These are phyloP conservation scores for Otolemur garnettii DNA, from an alignment of 2,113 vertebrate species.

Conservation along the genomic window DNA sequence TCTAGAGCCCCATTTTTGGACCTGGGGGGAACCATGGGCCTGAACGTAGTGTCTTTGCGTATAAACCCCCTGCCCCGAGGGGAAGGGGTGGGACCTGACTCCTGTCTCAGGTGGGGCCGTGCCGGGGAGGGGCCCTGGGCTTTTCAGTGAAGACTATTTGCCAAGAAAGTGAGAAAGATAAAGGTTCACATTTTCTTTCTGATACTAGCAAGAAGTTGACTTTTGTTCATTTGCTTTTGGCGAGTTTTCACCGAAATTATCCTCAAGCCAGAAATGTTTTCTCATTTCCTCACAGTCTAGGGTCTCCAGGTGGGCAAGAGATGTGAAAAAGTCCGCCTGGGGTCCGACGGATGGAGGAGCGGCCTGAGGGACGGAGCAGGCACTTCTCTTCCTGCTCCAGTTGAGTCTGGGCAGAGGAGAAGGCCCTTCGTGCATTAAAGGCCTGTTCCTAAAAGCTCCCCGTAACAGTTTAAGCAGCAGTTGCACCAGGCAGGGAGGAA, in stretches of 20 bases:
- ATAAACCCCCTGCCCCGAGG: not conserved
- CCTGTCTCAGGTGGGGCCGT: not conserved
- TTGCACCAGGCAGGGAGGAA: not conserved
- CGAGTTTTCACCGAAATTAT: not conserved
- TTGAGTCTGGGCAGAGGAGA: not conserved
- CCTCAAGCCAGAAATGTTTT: not conserved
- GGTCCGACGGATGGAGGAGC: not conserved
- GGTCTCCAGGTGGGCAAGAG: not conserved
- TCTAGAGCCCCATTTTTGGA: not conserved
- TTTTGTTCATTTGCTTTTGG: conserved; percentile 11
- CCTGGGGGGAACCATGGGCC: accelerated
- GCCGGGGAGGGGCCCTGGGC: not conserved
- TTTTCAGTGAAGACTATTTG: not conserved
- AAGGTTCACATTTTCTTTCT: not conserved
- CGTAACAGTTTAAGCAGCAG: not conserved
- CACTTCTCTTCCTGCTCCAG: not conserved
- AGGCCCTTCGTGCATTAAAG: not conserved
- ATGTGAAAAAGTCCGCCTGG: not conserved
- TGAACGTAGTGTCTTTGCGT: accelerated
- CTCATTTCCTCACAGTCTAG: not conserved
- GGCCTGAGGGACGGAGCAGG: not conserved
- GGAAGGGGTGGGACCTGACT: not conserved
- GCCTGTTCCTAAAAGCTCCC: not conserved
- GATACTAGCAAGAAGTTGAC: not conserved
- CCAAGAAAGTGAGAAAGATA: not conserved